Evolutionary conservation across 2,113 vertebrate genomes (phyloP).

Genomic region (Pitta sordida): DNA sequence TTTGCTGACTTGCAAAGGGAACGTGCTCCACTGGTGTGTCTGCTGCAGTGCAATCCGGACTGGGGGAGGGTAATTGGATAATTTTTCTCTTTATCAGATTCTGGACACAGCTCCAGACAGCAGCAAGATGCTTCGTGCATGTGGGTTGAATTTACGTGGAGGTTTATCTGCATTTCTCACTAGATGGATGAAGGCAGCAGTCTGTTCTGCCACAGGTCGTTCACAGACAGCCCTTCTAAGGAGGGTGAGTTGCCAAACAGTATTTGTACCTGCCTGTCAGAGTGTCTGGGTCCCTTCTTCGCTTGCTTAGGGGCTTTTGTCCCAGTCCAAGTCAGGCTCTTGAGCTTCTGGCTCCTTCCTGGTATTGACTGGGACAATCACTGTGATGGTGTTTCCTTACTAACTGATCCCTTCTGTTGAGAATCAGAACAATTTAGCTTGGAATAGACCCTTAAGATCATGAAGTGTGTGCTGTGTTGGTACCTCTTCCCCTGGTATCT

Average conservation of each 20-base stretch:
- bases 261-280: not conserved
- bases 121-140: not conserved
- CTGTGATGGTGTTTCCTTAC: not conserved
- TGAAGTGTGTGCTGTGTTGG: not conserved
- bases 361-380: not conserved
- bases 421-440: not conserved
- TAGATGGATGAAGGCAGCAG: not conserved
- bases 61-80: not conserved
- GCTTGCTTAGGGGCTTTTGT: not conserved
- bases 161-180: not conserved
- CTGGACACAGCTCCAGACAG: not conserved
- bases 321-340: not conserved
- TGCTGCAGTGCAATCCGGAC: not conserved
- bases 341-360: not conserved
- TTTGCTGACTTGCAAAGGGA: conserved; percentile 11
- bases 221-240: not conserved
- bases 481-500: not conserved
- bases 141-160: not conserved
- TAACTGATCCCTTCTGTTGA: not conserved
- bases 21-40: not conserved
- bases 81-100: not conserved
- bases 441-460: not conserved
- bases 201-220: not conserved
- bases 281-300: not conserved
- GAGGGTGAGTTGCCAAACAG: not conserved